phyloP scores from a whole-genome alignment of 2,888 invertebrate species.

The Malacosoma neustria region DNA sequence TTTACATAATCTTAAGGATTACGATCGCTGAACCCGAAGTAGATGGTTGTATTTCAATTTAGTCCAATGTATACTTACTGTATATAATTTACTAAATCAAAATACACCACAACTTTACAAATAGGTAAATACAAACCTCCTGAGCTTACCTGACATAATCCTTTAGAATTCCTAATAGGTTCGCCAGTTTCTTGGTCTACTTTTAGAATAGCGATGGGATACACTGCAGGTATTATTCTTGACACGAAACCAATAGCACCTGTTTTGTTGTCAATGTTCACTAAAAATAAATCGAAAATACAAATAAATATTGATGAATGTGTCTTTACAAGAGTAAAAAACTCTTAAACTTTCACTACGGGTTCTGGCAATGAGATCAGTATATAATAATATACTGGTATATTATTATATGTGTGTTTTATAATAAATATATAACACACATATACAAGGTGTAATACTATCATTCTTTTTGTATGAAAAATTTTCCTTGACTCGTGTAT shows the following conservation, averaged over 20 bases:
- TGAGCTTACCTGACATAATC: slow-evolving; percentile 84
- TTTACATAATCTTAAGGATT: no score
- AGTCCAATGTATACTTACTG: no score
- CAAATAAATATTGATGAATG: background rate
- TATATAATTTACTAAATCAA: no score
- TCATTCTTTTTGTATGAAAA: no score
- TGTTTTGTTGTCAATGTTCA: slow-evolving; percentile 92
- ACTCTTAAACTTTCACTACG: background rate
- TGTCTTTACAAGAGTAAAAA: background rate
- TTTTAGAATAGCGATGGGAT: slow-evolving; percentile 95
- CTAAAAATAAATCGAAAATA: slow-evolving; percentile 78
- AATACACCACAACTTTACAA: no score
- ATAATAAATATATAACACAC: no score
- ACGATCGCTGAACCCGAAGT: no score
- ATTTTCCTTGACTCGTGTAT: no score
- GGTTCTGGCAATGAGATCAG: background rate
- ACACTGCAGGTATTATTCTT: slow-evolving; percentile 89
- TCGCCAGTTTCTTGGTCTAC: slow-evolving; percentile 93
- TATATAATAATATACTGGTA: background rate
- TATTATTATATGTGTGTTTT: no score
- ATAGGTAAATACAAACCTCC: no score
- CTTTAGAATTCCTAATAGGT: slow-evolving; percentile 89
- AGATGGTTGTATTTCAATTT: no score
- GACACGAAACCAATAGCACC: slow-evolving; percentile 98
- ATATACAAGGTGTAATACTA: no score